A percentile compares a stretch with the other conserved stretches of the same genome.
These are phyloP conservation scores for Pogonophryne albipinna DNA, from an alignment of 2,797 vertebrate species.

Conservation along the genomic window DNA sequence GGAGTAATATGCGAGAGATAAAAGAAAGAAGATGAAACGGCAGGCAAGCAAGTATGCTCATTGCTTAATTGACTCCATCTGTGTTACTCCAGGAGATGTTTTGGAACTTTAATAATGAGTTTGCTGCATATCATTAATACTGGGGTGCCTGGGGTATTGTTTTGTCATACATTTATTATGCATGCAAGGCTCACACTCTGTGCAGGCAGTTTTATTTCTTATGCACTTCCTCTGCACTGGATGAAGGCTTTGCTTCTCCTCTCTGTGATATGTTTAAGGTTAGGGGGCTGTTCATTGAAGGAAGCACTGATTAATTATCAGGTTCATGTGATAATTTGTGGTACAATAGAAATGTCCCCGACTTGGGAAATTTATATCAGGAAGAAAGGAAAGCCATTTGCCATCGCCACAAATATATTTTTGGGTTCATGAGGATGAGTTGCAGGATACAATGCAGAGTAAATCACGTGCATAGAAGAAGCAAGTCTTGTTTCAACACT, in stretches of 20 bases:
- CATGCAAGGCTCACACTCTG: slow-evolving; percentile 74
- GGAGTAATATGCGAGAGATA: slow-evolving; percentile 83
- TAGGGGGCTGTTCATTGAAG: slow-evolving; percentile 66
- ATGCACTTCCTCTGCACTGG: slow-evolving; percentile 55
- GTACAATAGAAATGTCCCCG: slow-evolving; percentile 72
- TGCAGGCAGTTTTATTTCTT: slow-evolving; percentile 66
- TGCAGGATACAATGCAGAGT: slow-evolving; percentile 47
- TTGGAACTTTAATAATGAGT: slow-evolving; percentile 87
- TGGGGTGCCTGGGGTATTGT: slow-evolving; percentile 82
- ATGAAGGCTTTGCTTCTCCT: slow-evolving; percentile 47
- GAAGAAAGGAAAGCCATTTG: slow-evolving; percentile 57
- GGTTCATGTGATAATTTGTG: slow-evolving; percentile 79
- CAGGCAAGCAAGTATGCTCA: slow-evolving; percentile 80
- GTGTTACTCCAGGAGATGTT: slow-evolving; percentile 86
- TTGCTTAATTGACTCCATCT: slow-evolving; percentile 89
- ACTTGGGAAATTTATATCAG: slow-evolving; percentile 65
- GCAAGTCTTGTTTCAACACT: slow-evolving; percentile 55
- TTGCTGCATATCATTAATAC: slow-evolving; percentile 85
- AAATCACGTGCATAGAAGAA: slow-evolving; percentile 46
- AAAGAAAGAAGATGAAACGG: slow-evolving; percentile 85
- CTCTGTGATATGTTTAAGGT: slow-evolving; percentile 67
- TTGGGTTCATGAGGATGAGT: slow-evolving; percentile 49
- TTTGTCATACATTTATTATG: slow-evolving; percentile 86
- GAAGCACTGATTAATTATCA: slow-evolving; percentile 77
- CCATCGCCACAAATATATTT: slow-evolving; percentile 61